phyloP scores from a whole-genome alignment of 2,797 vertebrate species.

The Psittacula derbiana region DNA sequence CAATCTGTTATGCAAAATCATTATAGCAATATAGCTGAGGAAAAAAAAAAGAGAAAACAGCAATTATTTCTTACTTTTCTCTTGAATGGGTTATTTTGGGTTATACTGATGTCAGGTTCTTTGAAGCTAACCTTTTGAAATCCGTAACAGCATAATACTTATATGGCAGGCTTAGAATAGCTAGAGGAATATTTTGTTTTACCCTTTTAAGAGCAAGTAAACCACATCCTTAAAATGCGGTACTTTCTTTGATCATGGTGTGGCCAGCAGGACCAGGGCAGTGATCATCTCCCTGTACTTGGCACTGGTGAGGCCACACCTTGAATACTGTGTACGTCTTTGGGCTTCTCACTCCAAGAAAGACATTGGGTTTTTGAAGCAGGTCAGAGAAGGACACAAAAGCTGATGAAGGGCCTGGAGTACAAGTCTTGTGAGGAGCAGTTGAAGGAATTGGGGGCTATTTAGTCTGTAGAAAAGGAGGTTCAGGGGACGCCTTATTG shows the following conservation, averaged over 20 bases:
- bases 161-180: constrained; percentile 72
- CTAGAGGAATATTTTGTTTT: constrained; percentile 66
- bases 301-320: background rate
- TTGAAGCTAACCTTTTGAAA: constrained; percentile 88
- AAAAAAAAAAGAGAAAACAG: constrained; percentile 91
- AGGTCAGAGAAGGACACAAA: background rate
- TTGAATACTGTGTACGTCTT: background rate
- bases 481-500: background rate
- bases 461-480: background rate
- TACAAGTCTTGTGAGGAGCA: background rate
- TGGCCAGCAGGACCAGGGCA: background rate
- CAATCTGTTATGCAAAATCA: constrained; percentile 98
- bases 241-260: constrained; percentile 67
- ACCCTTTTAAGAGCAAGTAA: constrained; percentile 66
- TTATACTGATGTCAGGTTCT: constrained; percentile 94
- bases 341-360: background rate
- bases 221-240: constrained; percentile 35
- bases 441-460: background rate
- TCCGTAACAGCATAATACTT: constrained; percentile 80
- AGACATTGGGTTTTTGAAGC: background rate
- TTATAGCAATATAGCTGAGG: constrained; percentile 93
- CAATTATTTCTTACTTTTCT: constrained; percentile 99
- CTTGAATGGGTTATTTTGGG: constrained; percentile 95
- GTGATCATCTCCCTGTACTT: background rate
- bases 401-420: background rate